phyloP scores from a whole-genome alignment of 2,888 invertebrate genomes.

The Oxycera nigricornis region DNA sequence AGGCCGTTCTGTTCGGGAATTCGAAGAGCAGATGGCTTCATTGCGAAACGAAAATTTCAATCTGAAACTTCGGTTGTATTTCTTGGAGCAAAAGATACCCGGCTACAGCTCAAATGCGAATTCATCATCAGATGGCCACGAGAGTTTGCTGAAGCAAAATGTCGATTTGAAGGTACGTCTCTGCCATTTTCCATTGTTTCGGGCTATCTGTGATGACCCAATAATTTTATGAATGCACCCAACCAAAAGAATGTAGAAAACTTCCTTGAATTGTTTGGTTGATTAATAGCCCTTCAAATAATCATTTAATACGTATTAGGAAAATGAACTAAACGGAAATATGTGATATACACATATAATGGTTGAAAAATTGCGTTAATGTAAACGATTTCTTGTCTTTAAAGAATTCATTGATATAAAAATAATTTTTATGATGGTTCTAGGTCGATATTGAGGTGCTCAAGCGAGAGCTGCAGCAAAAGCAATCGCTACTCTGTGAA shows the following conservation, averaged over 20 bases:
- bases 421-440: slow-evolving; percentile 45
- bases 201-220: slow-evolving; percentile 18
- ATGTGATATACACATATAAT: too few species aligned
- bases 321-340: too few species aligned
- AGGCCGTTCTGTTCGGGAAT: slow-evolving; percentile 85
- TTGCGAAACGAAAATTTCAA: slow-evolving; percentile 92
- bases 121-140: slow-evolving; percentile 51
- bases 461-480: slow-evolving; percentile 78
- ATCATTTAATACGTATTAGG: too few species aligned
- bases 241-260: not conserved
- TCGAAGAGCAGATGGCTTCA: slow-evolving; percentile 83
- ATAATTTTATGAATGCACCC: slow-evolving; percentile 23
- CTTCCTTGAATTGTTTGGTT: not conserved
- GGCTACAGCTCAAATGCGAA: slow-evolving; percentile 61
- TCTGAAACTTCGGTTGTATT: slow-evolving; percentile 88
- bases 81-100: slow-evolving; percentile 78
- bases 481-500: slow-evolving; percentile 83
- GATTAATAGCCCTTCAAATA: not conserved
- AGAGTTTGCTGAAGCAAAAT: slow-evolving; percentile 66
- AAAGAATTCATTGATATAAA: not conserved
- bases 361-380: too few species aligned
- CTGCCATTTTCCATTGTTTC: not conserved
- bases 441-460: slow-evolving; percentile 81
- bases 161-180: slow-evolving; percentile 69
- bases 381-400: too few species aligned